Conservation (phyloP, 92 coral and sea anemone genomes). For the Actinostola sp. region DNA sequence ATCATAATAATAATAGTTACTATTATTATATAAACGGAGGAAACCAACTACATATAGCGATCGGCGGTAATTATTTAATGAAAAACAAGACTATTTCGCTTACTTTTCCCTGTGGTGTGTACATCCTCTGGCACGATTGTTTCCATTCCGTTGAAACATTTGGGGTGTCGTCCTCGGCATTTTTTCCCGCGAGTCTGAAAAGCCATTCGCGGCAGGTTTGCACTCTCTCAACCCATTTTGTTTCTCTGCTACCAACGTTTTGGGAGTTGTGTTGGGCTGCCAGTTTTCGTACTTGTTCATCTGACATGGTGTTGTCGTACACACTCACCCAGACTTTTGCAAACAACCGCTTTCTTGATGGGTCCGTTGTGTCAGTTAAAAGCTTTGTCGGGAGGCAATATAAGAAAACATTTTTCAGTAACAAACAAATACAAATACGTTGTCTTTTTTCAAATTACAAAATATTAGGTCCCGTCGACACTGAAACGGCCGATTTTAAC, state of each 20-base stretch:
- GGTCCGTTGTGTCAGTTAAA: neutral
- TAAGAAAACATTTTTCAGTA: no score
- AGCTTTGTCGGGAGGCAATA: neutral
- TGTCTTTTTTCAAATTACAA: no score
- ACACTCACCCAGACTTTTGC: conserved; percentile 32
- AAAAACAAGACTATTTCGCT: neutral
- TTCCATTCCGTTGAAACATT: conserved; percentile 11
- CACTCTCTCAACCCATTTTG: conserved; percentile 30
- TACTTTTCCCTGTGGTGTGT: conserved; percentile 12
- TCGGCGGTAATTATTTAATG: no score
- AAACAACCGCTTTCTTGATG: neutral
- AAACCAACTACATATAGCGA: no score
- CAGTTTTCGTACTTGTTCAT: conserved; percentile 35
- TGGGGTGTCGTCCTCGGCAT: conserved; percentile 13
- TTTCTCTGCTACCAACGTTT: conserved; percentile 14
- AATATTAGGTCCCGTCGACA: no score
- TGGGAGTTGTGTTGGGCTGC: conserved; percentile 24
- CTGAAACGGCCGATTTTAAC: no score
- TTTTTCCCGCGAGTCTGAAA: neutral
- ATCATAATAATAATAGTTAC: no score
- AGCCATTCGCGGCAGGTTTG: conserved; percentile 9
- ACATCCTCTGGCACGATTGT: conserved; percentile 19
- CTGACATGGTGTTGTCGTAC: conserved; percentile 28
- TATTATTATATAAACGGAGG: no score
- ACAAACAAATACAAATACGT: no score